Conservation (phyloP, 2,888 invertebrate species). For the Cryptus armator region DNA sequence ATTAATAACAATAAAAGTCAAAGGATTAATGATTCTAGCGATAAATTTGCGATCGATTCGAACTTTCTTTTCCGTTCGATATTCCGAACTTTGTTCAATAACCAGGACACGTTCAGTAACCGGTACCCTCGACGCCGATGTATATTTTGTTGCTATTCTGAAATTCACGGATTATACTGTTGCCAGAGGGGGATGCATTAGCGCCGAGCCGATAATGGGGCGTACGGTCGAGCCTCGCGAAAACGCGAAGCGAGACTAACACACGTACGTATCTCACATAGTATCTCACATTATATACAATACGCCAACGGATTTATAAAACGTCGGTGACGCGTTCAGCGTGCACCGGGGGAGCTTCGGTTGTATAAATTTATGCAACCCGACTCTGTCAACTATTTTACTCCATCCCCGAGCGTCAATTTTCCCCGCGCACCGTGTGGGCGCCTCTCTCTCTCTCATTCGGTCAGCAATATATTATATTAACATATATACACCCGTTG, state of each 20-base stretch:
- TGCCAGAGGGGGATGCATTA: conserved; percentile 73
- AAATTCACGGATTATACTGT: conserved; percentile 78
- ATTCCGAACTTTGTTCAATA: background rate
- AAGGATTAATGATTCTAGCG: too few species aligned
- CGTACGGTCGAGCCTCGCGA: conserved; percentile 47
- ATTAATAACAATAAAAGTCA: too few species aligned
- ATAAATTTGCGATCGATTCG: too few species aligned
- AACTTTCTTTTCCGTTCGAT: background rate
- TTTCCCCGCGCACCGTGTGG: conserved; percentile 14
- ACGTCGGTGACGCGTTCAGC: conserved; percentile 65
- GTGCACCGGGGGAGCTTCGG: background rate
- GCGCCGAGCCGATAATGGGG: conserved; percentile 75
- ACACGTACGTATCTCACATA: conserved; percentile 2
- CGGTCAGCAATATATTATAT: conserved; percentile 26
- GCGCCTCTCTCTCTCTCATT: background rate
- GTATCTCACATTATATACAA: conserved; percentile 12
- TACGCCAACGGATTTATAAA: conserved; percentile 56
- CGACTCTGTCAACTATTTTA: conserved; percentile 48
- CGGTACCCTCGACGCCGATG: background rate
- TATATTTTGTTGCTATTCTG: conserved; percentile 66
- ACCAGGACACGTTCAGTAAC: background rate
- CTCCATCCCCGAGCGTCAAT: conserved; percentile 5
- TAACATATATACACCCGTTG: conserved; percentile 46
- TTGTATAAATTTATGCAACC: conserved; percentile 51
- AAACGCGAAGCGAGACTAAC: conserved; percentile 28